These are phyloP conservation scores for Ecliptopera silaceata DNA, from an alignment of 2,888 invertebrate genomes.

Conservation along the genomic window DNA sequence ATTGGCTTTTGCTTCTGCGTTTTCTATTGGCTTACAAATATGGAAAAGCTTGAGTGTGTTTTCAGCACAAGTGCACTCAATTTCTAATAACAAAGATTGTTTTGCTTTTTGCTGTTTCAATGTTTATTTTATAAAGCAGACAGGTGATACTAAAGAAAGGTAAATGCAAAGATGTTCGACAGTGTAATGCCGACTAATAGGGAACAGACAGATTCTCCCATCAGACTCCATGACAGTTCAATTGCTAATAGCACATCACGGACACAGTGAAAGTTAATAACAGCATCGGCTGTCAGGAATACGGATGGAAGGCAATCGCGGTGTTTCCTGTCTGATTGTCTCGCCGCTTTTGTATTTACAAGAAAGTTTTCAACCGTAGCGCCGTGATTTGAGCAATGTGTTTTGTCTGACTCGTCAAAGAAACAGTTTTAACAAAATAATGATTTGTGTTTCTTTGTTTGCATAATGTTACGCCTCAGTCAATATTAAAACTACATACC, in stretches of 20 bases:
- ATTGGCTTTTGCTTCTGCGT: neutral
- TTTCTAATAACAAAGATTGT: neutral
- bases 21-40: neutral
- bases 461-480: no score
- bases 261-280: constrained; percentile 34
- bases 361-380: neutral
- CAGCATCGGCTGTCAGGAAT: constrained; percentile 19
- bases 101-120: no score
- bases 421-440: no score
- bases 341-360: neutral
- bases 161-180: neutral
- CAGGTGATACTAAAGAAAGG: neutral
- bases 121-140: no score
- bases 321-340: constrained; percentile 24
- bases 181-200: neutral
- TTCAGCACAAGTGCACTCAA: neutral
- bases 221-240: constrained; percentile 14
- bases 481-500: no score
- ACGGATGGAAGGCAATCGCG: constrained; percentile 25
- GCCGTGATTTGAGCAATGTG: neutral
- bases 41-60: neutral
- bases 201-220: constrained; percentile 6
- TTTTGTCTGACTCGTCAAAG: neutral
- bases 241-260: constrained; percentile 18
- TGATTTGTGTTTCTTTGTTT: no score